Conservation (phyloP, 1,140 invertebrate genomes). For the Coptotermes formosanus region DNA sequence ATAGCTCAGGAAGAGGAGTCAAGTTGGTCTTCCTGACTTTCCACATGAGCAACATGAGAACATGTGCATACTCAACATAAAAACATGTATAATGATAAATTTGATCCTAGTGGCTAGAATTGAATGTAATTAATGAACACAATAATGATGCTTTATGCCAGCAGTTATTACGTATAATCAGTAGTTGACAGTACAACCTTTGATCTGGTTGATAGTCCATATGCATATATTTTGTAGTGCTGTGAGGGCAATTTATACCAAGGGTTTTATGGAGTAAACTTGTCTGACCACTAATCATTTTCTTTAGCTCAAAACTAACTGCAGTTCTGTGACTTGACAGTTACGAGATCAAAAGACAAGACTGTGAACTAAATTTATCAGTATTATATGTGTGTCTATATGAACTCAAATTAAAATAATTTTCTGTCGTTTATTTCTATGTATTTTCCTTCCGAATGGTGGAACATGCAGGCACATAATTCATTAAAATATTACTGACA, state of each 20-base stretch:
- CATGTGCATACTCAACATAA: no score
- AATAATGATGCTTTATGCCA: no score
- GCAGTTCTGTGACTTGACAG: not conserved
- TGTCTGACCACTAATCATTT: not conserved
- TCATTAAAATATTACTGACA: not conserved
- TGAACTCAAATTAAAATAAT: not conserved
- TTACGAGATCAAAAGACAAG: not conserved
- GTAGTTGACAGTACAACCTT: not conserved
- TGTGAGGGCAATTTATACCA: not conserved
- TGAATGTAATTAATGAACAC: no score
- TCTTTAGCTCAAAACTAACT: conserved; percentile 1
- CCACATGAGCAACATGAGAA: no score
- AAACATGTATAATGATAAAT: no score
- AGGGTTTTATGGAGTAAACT: not conserved
- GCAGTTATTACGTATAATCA: not conserved
- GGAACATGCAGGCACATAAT: not conserved
- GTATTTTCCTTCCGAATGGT: not conserved
- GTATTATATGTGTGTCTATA: not conserved
- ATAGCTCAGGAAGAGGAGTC: no score
- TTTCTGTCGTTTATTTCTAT: not conserved
- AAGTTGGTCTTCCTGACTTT: no score
- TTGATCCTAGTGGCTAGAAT: no score
- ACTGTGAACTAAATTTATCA: not conserved
- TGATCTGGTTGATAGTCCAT: not conserved
- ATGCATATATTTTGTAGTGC: not conserved